Base-by-base conservation (phyloP, 2,797 vertebrate genomes). In the Arctocebus calabarensis region DNA sequence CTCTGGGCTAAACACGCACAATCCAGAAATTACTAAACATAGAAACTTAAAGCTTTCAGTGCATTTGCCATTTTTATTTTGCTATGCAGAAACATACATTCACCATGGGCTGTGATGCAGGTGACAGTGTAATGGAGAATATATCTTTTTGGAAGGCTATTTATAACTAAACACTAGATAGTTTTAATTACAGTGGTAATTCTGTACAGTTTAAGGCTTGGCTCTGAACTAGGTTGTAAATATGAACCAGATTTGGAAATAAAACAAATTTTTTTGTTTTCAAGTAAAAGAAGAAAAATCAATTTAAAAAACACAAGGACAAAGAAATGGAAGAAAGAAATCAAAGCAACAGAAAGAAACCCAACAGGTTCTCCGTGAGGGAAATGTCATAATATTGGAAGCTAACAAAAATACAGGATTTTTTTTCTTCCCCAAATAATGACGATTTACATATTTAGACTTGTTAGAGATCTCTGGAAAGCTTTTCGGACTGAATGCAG, bases 201-300 rank as follows among this genome's bases (percentile, higher is more conserved):
- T 99, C 98, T 99, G 98, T 99, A 99, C 98, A 99, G 96, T 99
- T 99, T 99, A 99, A 99, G 99, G 99, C 99, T 99, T 98, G 98
- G 98, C 98, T 99, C 98, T 98, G 98, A 98, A 98, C 98, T 98
- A 98, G 98, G 97, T 95, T 98, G 97, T 97, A 98, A 98, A 99
- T 98, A 97, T 97, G 97, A 97, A 98, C 98, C 98, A 98, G 98
- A 98, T 98, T 98, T 98, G 98, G 97, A 98, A 98, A 98, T 96
- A 97, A 97, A 98, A 96, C 73, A 96, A 20, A 22, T 95, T 97
- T 98, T 98, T 94, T 96, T 97, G 98, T 98, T 94, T 95, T 98
- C 97, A 98, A 97, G 98, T 97, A 97, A 98, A 97, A 96, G 93
- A 98, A 98, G 96, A 97, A 97, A 98, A 98, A 97, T 97, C 96